Conservation (phyloP, 2,797 vertebrate genomes). For the Manis javanica region DNA sequence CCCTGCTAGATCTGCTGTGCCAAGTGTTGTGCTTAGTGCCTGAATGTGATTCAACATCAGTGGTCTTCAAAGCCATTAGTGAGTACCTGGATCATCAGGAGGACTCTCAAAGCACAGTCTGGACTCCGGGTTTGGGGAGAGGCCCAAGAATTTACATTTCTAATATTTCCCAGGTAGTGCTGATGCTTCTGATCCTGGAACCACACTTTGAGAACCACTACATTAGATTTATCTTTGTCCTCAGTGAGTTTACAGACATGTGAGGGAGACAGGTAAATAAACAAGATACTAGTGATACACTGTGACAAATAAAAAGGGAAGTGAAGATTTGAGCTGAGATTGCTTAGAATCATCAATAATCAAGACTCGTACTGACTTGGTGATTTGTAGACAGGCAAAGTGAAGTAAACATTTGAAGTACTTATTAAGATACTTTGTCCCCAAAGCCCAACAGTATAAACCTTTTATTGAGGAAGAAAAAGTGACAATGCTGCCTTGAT, state of each 20-base stretch:
- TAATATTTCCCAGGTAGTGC: background rate
- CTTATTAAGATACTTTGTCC: background rate
- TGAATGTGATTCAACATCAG: background rate
- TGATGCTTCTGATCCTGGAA: background rate
- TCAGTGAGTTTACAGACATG: background rate
- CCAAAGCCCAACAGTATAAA: background rate
- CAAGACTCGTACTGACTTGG: background rate
- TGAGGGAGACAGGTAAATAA: background rate
- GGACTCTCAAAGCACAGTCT: background rate
- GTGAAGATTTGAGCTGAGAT: background rate
- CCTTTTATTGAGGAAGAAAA: background rate
- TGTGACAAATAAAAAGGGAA: background rate
- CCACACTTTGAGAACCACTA: background rate
- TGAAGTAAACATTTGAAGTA: conserved; percentile 19
- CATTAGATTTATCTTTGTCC: background rate
- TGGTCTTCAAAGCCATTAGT: background rate
- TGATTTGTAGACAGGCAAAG: background rate
- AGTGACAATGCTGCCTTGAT: background rate
- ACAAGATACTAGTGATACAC: background rate
- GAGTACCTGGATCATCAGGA: background rate
- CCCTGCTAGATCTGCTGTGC: too few species aligned
- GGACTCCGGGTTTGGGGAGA: background rate
- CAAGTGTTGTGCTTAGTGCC: background rate
- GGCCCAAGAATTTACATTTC: background rate
- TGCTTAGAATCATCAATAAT: background rate